phyloP scores from a whole-genome alignment of 2,113 vertebrate species.

The Corydoras maculifer region DNA sequence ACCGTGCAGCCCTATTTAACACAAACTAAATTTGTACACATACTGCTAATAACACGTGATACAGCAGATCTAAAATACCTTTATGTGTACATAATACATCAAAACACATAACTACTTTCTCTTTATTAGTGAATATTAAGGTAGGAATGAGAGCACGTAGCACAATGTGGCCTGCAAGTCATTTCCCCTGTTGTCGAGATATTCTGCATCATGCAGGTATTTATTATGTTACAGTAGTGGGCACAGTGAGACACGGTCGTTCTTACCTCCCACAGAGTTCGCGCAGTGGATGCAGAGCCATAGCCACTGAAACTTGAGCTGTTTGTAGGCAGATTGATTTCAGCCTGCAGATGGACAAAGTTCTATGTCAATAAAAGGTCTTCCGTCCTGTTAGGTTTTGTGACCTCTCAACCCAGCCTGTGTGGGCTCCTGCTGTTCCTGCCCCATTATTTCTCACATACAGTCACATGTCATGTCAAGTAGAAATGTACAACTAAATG shows the following conservation, averaged over 20 bases:
- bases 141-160: too few species aligned
- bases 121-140: too few species aligned
- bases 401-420: constrained; percentile 57
- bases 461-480: neutral
- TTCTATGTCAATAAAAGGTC: constrained; percentile 40
- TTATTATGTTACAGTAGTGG: neutral
- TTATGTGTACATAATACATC: too few species aligned
- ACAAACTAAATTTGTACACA: too few species aligned
- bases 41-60: too few species aligned
- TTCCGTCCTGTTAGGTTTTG: constrained; percentile 24
- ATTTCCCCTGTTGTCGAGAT: too few species aligned
- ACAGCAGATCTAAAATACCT: too few species aligned
- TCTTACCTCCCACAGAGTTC: constrained; percentile 25
- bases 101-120: too few species aligned
- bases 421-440: constrained; percentile 33
- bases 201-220: too few species aligned
- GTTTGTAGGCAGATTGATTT: constrained; percentile 45
- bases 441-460: neutral
- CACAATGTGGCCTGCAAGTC: too few species aligned
- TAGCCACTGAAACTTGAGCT: constrained; percentile 41
- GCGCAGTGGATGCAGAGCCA: constrained; percentile 22
- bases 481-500: neutral
- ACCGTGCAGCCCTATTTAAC: too few species aligned
- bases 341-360: constrained; percentile 54
- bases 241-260: constrained; percentile 3